Evolutionary conservation across 2,113 vertebrate species (phyloP).

Genomic region (Lampris megalopsis): DNA sequence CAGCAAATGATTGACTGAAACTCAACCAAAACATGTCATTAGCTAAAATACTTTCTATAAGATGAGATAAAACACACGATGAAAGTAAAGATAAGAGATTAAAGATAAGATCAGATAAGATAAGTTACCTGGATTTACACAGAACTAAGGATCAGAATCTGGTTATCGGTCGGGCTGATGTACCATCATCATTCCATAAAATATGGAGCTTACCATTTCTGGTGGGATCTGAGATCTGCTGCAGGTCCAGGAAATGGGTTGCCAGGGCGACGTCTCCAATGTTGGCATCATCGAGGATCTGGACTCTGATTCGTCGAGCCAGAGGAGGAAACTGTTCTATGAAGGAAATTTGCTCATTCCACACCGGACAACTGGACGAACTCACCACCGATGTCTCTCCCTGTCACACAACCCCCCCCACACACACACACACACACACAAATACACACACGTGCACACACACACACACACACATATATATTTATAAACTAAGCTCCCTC

Average conservation of each 20-base stretch:
- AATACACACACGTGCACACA: too few species aligned
- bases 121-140: too few species aligned
- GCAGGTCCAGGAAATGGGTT: slow-evolving; percentile 91
- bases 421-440: neutral
- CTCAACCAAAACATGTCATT: too few species aligned
- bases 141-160: too few species aligned
- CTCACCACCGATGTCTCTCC: slow-evolving; percentile 89
- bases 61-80: too few species aligned
- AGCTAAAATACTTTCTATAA: too few species aligned
- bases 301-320: slow-evolving; percentile 88
- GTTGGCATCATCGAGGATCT: slow-evolving; percentile 89
- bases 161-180: too few species aligned
- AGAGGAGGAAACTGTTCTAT: slow-evolving; percentile 95
- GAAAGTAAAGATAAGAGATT: too few species aligned
- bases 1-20: too few species aligned
- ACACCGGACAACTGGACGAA: slow-evolving; percentile 83
- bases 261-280: slow-evolving; percentile 87
- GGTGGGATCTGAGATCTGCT: slow-evolving; percentile 89
- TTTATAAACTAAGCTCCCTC: too few species aligned
- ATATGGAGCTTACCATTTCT: slow-evolving; percentile 82
- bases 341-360: slow-evolving; percentile 95
- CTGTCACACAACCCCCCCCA: slow-evolving; percentile 63
- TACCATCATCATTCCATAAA: neutral
- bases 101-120: too few species aligned
- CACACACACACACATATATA: neutral